A percentile compares a stretch with the other conserved stretches of the same genome.
Conservation (phyloP, 2,113 vertebrate species). For the Panthera uncia region DNA sequence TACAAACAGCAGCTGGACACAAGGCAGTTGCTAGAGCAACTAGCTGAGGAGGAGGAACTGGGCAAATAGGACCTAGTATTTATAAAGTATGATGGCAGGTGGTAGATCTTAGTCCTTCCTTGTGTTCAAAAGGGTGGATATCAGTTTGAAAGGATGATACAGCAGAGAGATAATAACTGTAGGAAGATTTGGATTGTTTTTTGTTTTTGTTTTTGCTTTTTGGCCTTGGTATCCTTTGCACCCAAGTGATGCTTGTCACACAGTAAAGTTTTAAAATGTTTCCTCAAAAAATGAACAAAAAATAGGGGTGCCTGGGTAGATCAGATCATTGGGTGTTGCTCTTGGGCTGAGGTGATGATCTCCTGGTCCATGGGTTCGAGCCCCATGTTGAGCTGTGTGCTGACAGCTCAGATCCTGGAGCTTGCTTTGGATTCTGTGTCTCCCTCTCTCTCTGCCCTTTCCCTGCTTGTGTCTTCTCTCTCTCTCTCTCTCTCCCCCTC, state of each 20-base stretch:
- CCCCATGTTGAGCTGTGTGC: no score
- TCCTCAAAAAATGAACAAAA: neutral
- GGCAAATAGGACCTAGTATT: constrained; percentile 54
- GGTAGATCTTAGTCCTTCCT: constrained; percentile 12
- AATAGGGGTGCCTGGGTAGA: no score
- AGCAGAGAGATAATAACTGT: neutral
- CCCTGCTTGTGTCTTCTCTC: no score
- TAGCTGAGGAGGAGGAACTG: neutral
- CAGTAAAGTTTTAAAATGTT: constrained; percentile 1
- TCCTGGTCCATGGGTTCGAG: no score
- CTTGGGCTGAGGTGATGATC: no score
- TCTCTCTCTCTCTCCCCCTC: no score
- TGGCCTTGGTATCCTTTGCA: neutral
- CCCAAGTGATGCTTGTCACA: neutral
- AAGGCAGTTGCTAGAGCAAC: constrained; percentile 51
- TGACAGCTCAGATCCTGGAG: no score
- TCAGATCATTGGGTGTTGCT: no score
- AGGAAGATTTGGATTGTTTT: neutral
- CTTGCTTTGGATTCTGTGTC: no score
- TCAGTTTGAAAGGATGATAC: neutral
- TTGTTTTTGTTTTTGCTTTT: neutral
- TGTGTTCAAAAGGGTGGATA: constrained; percentile 30
- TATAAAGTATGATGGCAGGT: constrained; percentile 31
- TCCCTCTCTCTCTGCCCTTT: no score
- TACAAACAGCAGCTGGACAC: neutral